Base-by-base conservation (phyloP, 2,797 vertebrate genomes). In the Esox masquinongy region DNA sequence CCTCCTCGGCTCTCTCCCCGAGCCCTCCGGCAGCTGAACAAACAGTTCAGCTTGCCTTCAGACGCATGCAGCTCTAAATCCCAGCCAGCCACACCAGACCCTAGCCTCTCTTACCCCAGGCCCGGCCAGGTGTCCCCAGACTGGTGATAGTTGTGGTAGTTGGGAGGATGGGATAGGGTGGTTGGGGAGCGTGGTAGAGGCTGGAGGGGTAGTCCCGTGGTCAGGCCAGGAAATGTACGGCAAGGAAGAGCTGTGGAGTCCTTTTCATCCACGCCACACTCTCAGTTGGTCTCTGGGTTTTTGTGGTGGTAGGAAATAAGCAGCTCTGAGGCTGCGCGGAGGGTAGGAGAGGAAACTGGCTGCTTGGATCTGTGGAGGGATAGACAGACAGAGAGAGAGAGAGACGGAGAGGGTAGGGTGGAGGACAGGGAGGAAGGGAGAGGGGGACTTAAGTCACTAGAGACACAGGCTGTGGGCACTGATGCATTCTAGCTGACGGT, bases 1-100 rank as follows among this genome's bases (percentile, higher is more conserved):
- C 92, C 93, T 92, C 93, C 93, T 91, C 71, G 88, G 90, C 89
- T 91, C 90, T 91, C 90, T 91, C 88, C 89, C 87, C 80, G 86
- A 88, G 86, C 90, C 83, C 88, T 89, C 88, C 79, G 70, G 90
- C 94, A 95, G 94, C 94, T 95, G 94, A 93, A 94, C 91, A 95
- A 95, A 95, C 92, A 94, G 14, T 76, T 36, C 74, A 63, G 74
- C 61, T 76, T 49, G 24, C 61, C 53, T n/a, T 56, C 53, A 84
- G 79, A 82, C 83, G 69, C 22, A 24, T 85, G 85, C 82, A n/a
- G 64, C 53, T 16, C 53, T 3, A 56, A 6, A 53, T 53, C 50
- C 50, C 50, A 17, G 34, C 69, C 50, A 17, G 17, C 5, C 39
- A 43, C 39, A 9, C 39, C 39, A 43, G 39, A 43, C 2, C 39